Evolutionary conservation across 1,140 invertebrate genomes (phyloP).

Genomic region (Mercenaria mercenaria): DNA sequence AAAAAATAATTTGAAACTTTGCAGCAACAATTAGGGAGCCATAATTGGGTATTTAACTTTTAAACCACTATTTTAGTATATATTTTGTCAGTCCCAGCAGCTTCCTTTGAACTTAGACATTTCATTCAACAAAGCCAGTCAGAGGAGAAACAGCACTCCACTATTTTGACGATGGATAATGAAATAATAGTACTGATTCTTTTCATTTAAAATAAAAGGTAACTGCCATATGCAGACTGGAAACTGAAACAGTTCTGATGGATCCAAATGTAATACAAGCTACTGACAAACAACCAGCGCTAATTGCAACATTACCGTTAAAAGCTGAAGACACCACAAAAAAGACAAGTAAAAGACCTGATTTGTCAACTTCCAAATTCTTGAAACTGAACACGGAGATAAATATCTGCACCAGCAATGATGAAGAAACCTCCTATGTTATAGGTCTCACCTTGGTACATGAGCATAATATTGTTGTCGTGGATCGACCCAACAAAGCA

Average conservation of each 20-base stretch:
- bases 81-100: too few relatives aligned
- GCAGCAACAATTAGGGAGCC: too few relatives aligned
- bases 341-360: background rate
- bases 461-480: background rate
- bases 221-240: background rate
- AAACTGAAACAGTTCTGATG: background rate
- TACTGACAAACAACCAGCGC: background rate
- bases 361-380: background rate
- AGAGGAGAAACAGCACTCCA: too few relatives aligned
- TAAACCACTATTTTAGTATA: too few relatives aligned
- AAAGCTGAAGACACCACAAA: background rate
- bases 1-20: too few relatives aligned
- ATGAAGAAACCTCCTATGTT: background rate
- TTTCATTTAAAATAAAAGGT: too few relatives aligned
- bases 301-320: background rate
- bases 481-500: background rate
- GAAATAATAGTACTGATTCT: too few relatives aligned
- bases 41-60: too few relatives aligned
- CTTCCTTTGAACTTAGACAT: too few relatives aligned
- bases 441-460: background rate
- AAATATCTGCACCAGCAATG: background rate
- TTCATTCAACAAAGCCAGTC: too few relatives aligned
- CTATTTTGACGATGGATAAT: too few relatives aligned
- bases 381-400: background rate
- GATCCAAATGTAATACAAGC: background rate